Base-by-base conservation (phyloP, 2,797 vertebrate genomes). In the Babyrousa celebensis region DNA sequence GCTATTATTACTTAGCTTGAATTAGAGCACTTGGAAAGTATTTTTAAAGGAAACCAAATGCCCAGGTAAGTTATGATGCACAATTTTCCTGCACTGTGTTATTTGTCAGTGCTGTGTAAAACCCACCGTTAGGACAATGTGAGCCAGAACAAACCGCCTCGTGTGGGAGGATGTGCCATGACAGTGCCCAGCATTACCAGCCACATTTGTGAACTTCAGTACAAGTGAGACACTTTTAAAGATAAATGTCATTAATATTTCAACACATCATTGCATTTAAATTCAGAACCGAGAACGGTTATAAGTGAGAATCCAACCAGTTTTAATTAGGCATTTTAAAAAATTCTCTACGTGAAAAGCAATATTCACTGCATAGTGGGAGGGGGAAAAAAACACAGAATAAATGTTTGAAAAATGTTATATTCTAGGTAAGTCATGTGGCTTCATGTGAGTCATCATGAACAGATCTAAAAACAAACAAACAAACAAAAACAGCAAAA, bases 171-270 rank as follows among this genome's bases (percentile, higher is more conserved):
- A 58, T 10, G 25, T 65, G 91, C 60, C 65, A 36, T 89, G 62
- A 92, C 0, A 12, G 36, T 6, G 36, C 79, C 80, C 62, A 58
- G 65, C 56, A 84, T 89, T 93, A 96, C 91, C 93, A 96, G 72
- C 36, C 58, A 75, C 96, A 97, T 96, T 96, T 97, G 96, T 98
- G 97, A 98, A 96, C 90, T 94, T 97, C 80, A 97, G 83, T 89
- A 94, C 94, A 96, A 95, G 62, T 85, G 93, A 97, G 95, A 94
- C 94, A 94, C 79, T 93, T 95, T 97, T 96, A 96, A 97, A 97
- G 96, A 97, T 91, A 98, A 97, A 98, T 96, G 95, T 95, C 96
- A 96, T 97, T 97, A 97, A 97, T 96, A 96, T 98, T 98, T 97
- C 72, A 98, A 96, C 87, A 97, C 82, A 91, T 96, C 95, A 96